Evolutionary conservation across 2,797 vertebrate species (phyloP), one percentile per base, ranked within the genome.

Genomic region (Gobionotothen gibberifrons): DNA sequence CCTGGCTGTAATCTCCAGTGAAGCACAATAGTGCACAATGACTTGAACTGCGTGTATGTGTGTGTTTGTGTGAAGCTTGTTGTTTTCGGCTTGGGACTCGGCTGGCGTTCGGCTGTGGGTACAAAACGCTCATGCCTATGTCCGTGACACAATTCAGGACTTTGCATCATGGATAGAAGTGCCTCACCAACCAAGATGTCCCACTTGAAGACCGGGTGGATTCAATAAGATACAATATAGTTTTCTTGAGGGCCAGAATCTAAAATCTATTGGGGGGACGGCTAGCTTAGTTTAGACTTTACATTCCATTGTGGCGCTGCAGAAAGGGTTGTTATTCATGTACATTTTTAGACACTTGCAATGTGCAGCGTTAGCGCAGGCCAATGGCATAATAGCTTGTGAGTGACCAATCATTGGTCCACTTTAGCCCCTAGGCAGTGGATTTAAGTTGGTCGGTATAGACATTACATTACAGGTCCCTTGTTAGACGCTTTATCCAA

Each of bases 51-150:
- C 15, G 3, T 15, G 60, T 9, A 6, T 26, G 51, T 69, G 51
- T 69, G 71, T 70, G 68, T 51, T 36, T 75, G 57, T 52, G 58
- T 42, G 61, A 40, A 14, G 58, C 51, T 88, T 46, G 71, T 75
- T 77, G 78, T 61, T 75, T 83, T 69, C 17, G 4, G 77, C 55
- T 0, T 51, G 19, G 32, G 69, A 54, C 62, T 65, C 32, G 48
- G 59, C 52, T 22, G 72, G 61, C 64, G 65, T 64, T 63, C 49
- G 73, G 72, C 57, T 63, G 42, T 13, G 67, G 56, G 54, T 47
- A 49, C 68, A 53, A 53, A 56, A 80, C 40, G 52, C 66, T 74
- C 65, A 72, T 47, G 48, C 46, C 52, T 9, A 62, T 58, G 66
- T 47, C 67, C 4, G 36, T 65, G 64, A 74, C 61, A 66, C 47